Base-by-base conservation (phyloP, 2,113 vertebrate species). In the Neoarius graeffei region DNA sequence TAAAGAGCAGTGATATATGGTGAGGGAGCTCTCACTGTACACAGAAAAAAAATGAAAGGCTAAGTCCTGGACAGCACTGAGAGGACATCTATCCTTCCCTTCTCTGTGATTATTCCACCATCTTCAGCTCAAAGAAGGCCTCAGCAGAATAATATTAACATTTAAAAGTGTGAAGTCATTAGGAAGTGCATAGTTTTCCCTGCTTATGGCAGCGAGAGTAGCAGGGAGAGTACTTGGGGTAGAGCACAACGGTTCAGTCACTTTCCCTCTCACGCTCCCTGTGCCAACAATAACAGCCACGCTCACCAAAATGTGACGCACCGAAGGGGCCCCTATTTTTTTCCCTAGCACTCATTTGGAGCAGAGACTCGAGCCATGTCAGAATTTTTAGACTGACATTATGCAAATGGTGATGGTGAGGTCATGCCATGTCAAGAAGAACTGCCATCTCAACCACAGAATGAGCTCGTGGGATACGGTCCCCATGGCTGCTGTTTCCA, bases 91-190 rank as follows among this genome's bases (percentile, higher is more conserved):
- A 83, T 83, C 25, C 50, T 69, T 86, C 56, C 23, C 62, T 82
- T 86, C 20, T 64, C 81, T 83, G 67, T 60, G 59, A 71, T 48
- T 67, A 64, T 83, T 52, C 56, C 86, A 87, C 27, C 27, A 57
- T 88, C 73, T 83, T 79, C 69, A 62, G 56, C 62, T 81, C 76
- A 83, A n/a, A 54, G 54, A 59, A 54, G 30, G 67, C 59, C 82
- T 66, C 35, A 35, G 80, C 15, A 66, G 86, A 87, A 79, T 67
- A 86, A 82, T 71, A 87, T 90, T 88, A 86, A 69, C 64, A 80
- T 80, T 62, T 83, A 87, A 91, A 90, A 89, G 88, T 85, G 91
- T 90, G 88, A 91, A 90, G 86, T 89, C 86, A 89, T 91, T 88
- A 89, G 73, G 66, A 91, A 90, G 90, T 54, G 91, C 79, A 64